Conservation (phyloP, 2,797 vertebrate genomes). For the Ctenosaura bakeri region DNA sequence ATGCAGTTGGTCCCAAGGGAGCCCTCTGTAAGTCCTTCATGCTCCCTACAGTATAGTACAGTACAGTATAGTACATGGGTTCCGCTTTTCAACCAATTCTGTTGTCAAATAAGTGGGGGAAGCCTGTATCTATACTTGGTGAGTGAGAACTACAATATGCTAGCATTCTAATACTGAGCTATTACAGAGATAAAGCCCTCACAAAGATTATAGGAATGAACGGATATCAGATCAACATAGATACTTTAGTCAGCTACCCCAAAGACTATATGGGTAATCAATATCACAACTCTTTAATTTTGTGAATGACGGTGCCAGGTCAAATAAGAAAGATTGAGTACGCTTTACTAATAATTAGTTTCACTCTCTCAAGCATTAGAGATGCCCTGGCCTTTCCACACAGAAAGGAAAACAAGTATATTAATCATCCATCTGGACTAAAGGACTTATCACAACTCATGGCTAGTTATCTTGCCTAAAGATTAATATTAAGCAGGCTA, state of each 20-base stretch:
- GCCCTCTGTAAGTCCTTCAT: too few species aligned
- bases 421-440: slow-evolving; percentile 25
- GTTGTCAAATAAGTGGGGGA: too few species aligned
- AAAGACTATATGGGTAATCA: slow-evolving; percentile 45
- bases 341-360: slow-evolving; percentile 58
- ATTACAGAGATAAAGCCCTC: not conserved
- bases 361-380: slow-evolving; percentile 46
- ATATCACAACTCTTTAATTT: slow-evolving; percentile 43
- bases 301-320: slow-evolving; percentile 35
- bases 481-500: not conserved
- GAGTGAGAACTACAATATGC: slow-evolving; percentile 25
- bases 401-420: slow-evolving; percentile 49
- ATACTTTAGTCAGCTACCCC: slow-evolving; percentile 21
- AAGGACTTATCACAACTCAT: slow-evolving; percentile 34
- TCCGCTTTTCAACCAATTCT: too few species aligned
- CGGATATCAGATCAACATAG: slow-evolving; percentile 21
- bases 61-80: too few species aligned
- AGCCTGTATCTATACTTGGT: slow-evolving; percentile 38
- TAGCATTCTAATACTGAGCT: not conserved
- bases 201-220: not conserved
- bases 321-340: slow-evolving; percentile 55
- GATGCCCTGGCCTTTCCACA: slow-evolving; percentile 21
- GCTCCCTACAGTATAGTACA: too few species aligned
- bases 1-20: too few species aligned
- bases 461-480: not conserved